These are phyloP conservation scores for Gasterosteus aculeatus DNA, from an alignment of 2,113 vertebrate genomes.

Conservation along the genomic window DNA sequence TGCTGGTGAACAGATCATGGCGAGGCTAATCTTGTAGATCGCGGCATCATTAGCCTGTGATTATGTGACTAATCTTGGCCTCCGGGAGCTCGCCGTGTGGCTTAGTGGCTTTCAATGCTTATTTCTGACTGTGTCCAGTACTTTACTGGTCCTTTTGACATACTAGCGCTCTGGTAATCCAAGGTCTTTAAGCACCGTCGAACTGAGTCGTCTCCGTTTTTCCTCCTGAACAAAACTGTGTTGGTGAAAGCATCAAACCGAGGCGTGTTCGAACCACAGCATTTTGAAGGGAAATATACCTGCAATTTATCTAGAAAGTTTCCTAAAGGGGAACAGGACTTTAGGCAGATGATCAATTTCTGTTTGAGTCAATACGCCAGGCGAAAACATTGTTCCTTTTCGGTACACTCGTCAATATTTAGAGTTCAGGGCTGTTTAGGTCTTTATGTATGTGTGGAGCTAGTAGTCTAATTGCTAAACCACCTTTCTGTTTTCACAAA, in stretches of 20 bases:
- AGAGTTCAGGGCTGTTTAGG: not conserved
- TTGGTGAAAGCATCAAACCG: constrained; percentile 6
- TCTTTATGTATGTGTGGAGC: not conserved
- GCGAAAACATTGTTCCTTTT: not conserved
- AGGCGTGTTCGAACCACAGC: not conserved
- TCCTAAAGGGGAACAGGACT: not conserved
- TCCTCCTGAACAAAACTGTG: constrained; percentile 3
- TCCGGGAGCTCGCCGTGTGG: constrained; percentile 48
- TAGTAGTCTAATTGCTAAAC: not conserved
- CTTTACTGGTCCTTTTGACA: constrained; percentile 60
- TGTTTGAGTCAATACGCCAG: not conserved
- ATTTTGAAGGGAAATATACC: not conserved
- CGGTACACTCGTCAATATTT: not conserved
- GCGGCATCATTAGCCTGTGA: constrained; percentile 68
- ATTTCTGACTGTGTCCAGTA: constrained; percentile 56
- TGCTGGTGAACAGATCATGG: constrained; percentile 50
- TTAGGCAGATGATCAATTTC: not conserved
- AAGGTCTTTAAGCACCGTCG: constrained; percentile 28
- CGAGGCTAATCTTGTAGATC: constrained; percentile 69
- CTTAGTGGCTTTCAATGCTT: constrained; percentile 62
- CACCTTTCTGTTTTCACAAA: constrained; percentile 5
- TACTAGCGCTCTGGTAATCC: constrained; percentile 47
- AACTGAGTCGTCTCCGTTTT: constrained; percentile 21
- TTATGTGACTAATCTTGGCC: constrained; percentile 70
- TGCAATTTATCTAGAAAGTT: not conserved